Evolutionary conservation across 2,888 invertebrate genomes (phyloP).

Genomic region (Andrena haemorrhoa): DNA sequence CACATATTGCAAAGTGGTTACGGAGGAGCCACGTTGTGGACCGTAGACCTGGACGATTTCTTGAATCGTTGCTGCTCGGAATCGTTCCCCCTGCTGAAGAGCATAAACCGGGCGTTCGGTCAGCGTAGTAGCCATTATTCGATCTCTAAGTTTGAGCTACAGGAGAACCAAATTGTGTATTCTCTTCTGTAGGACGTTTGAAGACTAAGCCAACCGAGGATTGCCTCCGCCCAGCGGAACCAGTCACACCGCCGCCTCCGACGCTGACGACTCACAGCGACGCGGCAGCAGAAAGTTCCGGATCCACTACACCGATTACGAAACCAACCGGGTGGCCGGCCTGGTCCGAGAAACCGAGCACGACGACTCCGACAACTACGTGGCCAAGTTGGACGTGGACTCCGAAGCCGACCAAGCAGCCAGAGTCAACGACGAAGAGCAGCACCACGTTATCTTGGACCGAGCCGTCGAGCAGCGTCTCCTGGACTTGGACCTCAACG

Average conservation of each 20-base stretch:
- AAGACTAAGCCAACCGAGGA: constrained; percentile 85
- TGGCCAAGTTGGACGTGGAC: constrained; percentile 53
- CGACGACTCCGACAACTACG: constrained; percentile 25
- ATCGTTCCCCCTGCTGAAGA: constrained; percentile 91
- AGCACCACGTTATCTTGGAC: constrained; percentile 14
- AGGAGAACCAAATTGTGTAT: neutral
- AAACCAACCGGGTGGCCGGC: constrained; percentile 77
- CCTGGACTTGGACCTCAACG: constrained; percentile 71
- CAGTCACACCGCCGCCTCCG: constrained; percentile 91
- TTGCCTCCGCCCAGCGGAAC: constrained; percentile 90
- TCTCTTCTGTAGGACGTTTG: constrained; percentile 84
- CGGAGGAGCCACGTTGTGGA: constrained; percentile 95
- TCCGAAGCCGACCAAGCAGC: constrained; percentile 28
- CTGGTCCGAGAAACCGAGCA: constrained; percentile 59
- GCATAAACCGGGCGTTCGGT: constrained; percentile 92
- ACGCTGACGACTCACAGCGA: constrained; percentile 90
- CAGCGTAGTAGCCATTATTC: constrained; percentile 77
- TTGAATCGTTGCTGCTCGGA: constrained; percentile 93
- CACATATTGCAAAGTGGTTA: constrained; percentile 91
- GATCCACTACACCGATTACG: constrained; percentile 70
- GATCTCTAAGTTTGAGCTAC: neutral
- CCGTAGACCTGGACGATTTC: constrained; percentile 95
- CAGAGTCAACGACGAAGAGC: constrained; percentile 21
- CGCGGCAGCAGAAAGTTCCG: constrained; percentile 84
- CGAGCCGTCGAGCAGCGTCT: constrained; percentile 17